phyloP scores from a whole-genome alignment of 2,113 vertebrate species.

The Amphiprion percula region DNA sequence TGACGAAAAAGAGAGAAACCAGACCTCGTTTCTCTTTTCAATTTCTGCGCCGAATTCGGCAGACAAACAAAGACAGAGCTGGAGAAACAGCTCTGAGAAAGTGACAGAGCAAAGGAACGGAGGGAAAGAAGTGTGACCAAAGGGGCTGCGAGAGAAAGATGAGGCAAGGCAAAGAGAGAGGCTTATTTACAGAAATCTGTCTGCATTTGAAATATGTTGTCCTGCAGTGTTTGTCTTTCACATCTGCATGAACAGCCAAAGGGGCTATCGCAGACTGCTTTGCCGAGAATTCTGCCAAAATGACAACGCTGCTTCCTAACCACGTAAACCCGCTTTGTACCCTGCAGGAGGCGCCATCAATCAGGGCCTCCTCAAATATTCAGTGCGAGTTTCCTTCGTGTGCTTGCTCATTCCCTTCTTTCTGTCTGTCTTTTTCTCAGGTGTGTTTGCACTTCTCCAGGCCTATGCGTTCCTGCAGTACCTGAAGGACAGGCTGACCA shows the following conservation, averaged over 20 bases:
- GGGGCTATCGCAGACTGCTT: slow-evolving; percentile 24
- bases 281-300: slow-evolving; percentile 32
- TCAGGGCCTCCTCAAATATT: slow-evolving; percentile 54
- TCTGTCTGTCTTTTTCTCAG: slow-evolving; percentile 75
- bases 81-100: slow-evolving; percentile 17
- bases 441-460: slow-evolving; percentile 96
- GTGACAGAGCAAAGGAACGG: neutral
- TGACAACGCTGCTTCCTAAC: slow-evolving; percentile 17
- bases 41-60: slow-evolving; percentile 19
- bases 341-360: slow-evolving; percentile 45
- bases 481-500: slow-evolving; percentile 93
- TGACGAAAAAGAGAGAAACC: slow-evolving; percentile 33
- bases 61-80: slow-evolving; percentile 20
- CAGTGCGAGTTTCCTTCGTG: slow-evolving; percentile 9
- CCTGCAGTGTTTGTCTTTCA: slow-evolving; percentile 52
- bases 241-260: slow-evolving; percentile 42
- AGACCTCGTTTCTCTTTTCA: neutral
- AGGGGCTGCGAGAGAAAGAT: slow-evolving; percentile 5
- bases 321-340: slow-evolving; percentile 36
- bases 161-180: neutral
- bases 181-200: slow-evolving; percentile 44
- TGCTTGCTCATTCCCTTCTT: slow-evolving; percentile 50
- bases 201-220: slow-evolving; percentile 53
- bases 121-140: slow-evolving; percentile 30
- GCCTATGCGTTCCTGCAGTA: slow-evolving; percentile 96